Conservation (phyloP, 2,888 invertebrate species). For the Ormyrus labotus region DNA sequence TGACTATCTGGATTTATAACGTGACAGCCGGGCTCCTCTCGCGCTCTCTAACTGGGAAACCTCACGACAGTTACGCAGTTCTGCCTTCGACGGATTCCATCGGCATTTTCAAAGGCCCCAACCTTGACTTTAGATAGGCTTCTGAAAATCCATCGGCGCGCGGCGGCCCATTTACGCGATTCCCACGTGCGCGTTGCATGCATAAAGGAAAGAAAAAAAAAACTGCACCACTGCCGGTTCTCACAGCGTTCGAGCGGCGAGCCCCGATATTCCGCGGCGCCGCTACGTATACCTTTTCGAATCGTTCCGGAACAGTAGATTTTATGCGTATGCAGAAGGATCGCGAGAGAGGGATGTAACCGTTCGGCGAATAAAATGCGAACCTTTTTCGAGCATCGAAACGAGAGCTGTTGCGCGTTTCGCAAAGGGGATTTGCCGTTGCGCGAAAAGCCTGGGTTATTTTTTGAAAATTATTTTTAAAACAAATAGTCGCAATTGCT, state of each 20-base stretch:
- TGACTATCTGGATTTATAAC: not conserved
- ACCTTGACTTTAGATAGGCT: conserved; percentile 45
- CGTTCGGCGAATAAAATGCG: no score
- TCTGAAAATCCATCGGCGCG: conserved; percentile 26
- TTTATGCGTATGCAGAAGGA: not conserved
- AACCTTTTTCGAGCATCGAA: no score
- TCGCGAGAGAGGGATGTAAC: not conserved
- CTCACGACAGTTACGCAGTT: conserved; percentile 14
- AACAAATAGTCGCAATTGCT: no score
- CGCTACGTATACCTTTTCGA: not conserved
- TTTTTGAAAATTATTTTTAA: no score
- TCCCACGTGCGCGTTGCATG: conserved; percentile 32
- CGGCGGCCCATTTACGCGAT: conserved; percentile 23
- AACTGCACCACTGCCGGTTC: not conserved
- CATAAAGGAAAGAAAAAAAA: conserved; percentile 7
- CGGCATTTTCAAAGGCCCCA: not conserved
- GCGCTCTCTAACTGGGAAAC: conserved; percentile 29
- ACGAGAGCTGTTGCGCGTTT: no score
- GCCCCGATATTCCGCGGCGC: not conserved
- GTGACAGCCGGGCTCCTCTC: not conserved
- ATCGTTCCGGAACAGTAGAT: conserved; percentile 9
- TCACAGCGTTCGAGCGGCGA: conserved; percentile 15
- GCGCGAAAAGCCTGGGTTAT: no score
- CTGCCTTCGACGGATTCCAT: conserved; percentile 22
- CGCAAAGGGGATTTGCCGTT: no score